These are phyloP conservation scores for Falco berigora DNA, from an alignment of 2,797 vertebrate genomes.

Conservation along the genomic window DNA sequence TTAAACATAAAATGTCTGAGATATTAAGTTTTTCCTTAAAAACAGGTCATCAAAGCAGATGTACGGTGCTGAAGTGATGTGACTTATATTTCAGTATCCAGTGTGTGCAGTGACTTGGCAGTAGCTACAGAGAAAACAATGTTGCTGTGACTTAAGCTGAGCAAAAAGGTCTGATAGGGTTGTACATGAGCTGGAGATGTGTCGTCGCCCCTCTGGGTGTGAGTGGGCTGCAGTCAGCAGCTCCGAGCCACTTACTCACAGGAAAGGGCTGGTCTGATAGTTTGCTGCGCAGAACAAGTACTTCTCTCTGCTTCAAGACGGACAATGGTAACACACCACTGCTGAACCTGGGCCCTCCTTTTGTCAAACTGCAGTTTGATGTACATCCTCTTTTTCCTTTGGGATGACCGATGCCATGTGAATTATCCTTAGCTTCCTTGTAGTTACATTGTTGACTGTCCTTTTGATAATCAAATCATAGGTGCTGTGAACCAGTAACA, in stretches of 20 bases:
- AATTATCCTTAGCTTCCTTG: not conserved
- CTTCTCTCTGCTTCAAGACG: not conserved
- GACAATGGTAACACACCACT: not conserved
- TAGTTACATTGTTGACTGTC: not conserved
- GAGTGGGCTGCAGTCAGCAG: not conserved
- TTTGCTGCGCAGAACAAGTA: not conserved
- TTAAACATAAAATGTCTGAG: not conserved
- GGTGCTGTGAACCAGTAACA: not conserved
- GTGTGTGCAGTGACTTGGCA: not conserved
- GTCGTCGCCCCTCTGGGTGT: not conserved
- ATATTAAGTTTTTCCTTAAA: not conserved
- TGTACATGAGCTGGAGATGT: rapidly evolving
- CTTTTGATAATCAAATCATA: not conserved
- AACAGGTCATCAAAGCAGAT: not conserved
- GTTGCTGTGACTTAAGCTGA: not conserved
- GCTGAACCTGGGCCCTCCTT: not conserved
- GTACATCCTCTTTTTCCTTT: not conserved
- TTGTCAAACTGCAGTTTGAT: not conserved
- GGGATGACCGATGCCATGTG: not conserved
- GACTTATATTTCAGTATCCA: not conserved
- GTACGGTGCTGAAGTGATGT: not conserved
- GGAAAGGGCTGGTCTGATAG: not conserved
- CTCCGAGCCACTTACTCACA: not conserved
- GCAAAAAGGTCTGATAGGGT: not conserved
- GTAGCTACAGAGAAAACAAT: not conserved